Evolutionary conservation across 2,888 invertebrate species (phyloP), one percentile per base, ranked within the genome.

Genomic region (Drosophila mayaguana): DNA sequence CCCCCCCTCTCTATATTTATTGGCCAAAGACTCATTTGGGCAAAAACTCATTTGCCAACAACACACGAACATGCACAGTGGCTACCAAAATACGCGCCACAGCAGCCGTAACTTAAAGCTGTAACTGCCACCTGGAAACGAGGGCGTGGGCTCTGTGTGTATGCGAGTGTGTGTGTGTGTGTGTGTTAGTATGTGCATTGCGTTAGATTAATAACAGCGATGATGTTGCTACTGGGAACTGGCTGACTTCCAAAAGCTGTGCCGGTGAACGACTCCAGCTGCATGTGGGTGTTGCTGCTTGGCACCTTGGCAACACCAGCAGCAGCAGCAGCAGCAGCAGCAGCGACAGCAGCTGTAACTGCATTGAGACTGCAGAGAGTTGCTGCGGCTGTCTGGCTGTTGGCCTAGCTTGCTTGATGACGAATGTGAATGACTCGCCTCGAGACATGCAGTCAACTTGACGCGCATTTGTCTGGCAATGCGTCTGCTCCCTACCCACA

Each of bases 341-440:
- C 32, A 38, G n/a, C 43, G 5, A 20, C 43, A 2, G 42, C 53
- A 54, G 38, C 45, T 45, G 56, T 53, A 42, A 48, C 38, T 65
- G 53, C 55, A 72, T 48, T 54, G 62, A 48, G 48, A 48, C 38
- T 65, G 53, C 55, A 72, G 56, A 54, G 62, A 51, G 59, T 53
- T 45, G 57, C 63, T 65, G 75, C 66, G 64, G 64, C 69, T 72
- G 74, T 80, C 79, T 76, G 80, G 63, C 65, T 66, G 45, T 69
- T 66, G 64, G 68, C 56, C 68, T 38, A 72, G 38, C 79, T 75
- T 69, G 34, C 62, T 72, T 69, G 75, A 86, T 89, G 89, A 86
- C 89, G 87, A 83, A 89, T 88, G 85, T 89, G 90, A 87, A 89
- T 88, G 89, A 87, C 89, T 89, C 87, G 87, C 84, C 88, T 79